A percentile compares a stretch with the other conserved stretches of the same genome.
phyloP scores from a whole-genome alignment of 2,113 vertebrate genomes.

The Coryphaenoides rupestris region DNA sequence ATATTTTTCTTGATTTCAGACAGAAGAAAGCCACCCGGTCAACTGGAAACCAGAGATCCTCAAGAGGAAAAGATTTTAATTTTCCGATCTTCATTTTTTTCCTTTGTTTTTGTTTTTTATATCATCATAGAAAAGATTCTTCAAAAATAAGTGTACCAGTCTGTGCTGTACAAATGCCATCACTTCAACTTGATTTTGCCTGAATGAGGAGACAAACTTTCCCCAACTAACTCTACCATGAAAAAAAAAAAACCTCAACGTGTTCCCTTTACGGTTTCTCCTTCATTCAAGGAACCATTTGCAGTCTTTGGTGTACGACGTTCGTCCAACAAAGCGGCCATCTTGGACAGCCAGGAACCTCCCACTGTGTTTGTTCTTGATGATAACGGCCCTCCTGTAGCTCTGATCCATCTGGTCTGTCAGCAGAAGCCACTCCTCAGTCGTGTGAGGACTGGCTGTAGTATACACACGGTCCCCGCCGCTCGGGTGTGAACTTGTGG shows the following conservation, averaged over 20 bases:
- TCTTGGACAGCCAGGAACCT: slow-evolving; percentile 43
- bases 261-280: too few species aligned
- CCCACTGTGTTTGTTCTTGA: slow-evolving; percentile 45
- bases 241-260: background rate
- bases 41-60: slow-evolving; percentile 99
- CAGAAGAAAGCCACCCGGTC: slow-evolving; percentile 94
- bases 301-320: slow-evolving; percentile 38
- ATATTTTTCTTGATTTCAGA: slow-evolving; percentile 71
- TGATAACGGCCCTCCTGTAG: slow-evolving; percentile 32
- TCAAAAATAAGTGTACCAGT: slow-evolving; percentile 12
- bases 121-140: slow-evolving; percentile 18
- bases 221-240: background rate
- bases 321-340: slow-evolving; percentile 27
- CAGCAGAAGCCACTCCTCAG: slow-evolving; percentile 51
- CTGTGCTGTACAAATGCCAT: slow-evolving; percentile 9
- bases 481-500: slow-evolving; percentile 33
- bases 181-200: background rate
- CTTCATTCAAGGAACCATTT: slow-evolving; percentile 50
- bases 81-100: slow-evolving; percentile 1
- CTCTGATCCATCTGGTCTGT: slow-evolving; percentile 45
- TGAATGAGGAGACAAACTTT: slow-evolving; percentile 5
- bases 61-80: slow-evolving; percentile 94
- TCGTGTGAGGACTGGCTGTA: slow-evolving; percentile 8
- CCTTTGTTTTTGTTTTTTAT: slow-evolving; percentile 3
- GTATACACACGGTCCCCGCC: slow-evolving; percentile 23